These are phyloP conservation scores for Pterocles burchelli DNA, from an alignment of 2,113 vertebrate genomes.

Conservation along the genomic window DNA sequence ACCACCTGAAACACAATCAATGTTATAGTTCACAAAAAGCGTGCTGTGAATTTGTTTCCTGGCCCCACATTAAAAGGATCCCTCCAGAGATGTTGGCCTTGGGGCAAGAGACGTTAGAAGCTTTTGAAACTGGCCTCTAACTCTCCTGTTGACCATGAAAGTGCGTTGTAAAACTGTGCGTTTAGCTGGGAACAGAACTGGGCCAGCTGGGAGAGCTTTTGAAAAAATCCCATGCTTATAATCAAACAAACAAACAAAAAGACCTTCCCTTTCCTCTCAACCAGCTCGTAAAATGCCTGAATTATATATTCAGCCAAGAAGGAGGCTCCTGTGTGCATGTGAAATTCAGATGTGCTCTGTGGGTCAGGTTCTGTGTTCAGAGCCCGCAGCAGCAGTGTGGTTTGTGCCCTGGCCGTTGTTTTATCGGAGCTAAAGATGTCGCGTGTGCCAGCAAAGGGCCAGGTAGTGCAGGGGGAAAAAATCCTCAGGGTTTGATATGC, in stretches of 20 bases:
- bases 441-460: not conserved
- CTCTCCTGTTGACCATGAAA: not conserved
- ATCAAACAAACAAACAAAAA: not conserved
- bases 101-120: not conserved
- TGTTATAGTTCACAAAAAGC: not conserved
- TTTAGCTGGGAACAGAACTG: not conserved
- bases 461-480: not conserved
- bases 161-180: not conserved
- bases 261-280: not conserved
- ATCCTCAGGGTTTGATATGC: not conserved
- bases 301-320: not conserved
- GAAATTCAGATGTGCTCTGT: slow-evolving; percentile 1
- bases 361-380: not conserved
- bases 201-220: not conserved
- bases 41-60: not conserved
- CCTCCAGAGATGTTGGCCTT: not conserved
- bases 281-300: not conserved
- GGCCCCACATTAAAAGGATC: not conserved
- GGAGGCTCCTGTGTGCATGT: not conserved
- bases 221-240: not conserved
- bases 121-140: not conserved
- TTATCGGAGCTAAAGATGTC: not conserved
- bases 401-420: not conserved
- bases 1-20: not conserved
- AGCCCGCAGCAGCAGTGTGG: not conserved